Evolutionary conservation across 2,888 invertebrate genomes (phyloP).

Genomic region (Erannis defoliaria): DNA sequence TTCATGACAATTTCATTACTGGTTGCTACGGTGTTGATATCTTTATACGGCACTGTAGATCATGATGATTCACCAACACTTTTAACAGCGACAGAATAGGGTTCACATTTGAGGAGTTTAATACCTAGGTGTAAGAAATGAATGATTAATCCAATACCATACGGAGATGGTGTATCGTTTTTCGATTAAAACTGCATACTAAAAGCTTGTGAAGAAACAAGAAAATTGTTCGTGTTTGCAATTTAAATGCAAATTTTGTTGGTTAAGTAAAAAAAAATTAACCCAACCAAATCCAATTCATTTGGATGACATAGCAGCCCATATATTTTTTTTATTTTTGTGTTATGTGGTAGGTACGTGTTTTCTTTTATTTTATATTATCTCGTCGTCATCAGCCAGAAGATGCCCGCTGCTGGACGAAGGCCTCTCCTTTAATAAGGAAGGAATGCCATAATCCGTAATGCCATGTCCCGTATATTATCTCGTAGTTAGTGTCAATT

Average conservation of each 20-base stretch:
- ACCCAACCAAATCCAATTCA: background rate
- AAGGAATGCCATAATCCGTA: no score
- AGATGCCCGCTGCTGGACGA: no score
- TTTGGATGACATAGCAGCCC: no score
- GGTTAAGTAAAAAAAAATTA: conserved; percentile 15
- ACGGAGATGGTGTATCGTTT: conserved; percentile 33
- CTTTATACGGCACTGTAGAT: conserved; percentile 12
- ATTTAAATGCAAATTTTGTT: conserved; percentile 29
- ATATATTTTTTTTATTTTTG: background rate
- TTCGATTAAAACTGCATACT: conserved; percentile 45
- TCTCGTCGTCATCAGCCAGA: no score
- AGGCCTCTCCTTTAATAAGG: no score
- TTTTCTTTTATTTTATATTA: no score
- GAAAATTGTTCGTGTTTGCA: conserved; percentile 36
- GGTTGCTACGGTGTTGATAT: conserved; percentile 16
- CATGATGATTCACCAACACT: background rate
- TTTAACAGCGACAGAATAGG: background rate
- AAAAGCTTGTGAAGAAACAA: conserved; percentile 41
- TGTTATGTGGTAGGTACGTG: background rate
- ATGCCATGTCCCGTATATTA: no score
- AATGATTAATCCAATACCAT: conserved; percentile 22
- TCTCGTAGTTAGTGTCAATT: no score
- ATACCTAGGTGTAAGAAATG: background rate
- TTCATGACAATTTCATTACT: conserved; percentile 32
- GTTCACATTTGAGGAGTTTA: background rate